Evolutionary conservation across 2,888 invertebrate species (phyloP).

Genomic region (Ellobium chinense): DNA sequence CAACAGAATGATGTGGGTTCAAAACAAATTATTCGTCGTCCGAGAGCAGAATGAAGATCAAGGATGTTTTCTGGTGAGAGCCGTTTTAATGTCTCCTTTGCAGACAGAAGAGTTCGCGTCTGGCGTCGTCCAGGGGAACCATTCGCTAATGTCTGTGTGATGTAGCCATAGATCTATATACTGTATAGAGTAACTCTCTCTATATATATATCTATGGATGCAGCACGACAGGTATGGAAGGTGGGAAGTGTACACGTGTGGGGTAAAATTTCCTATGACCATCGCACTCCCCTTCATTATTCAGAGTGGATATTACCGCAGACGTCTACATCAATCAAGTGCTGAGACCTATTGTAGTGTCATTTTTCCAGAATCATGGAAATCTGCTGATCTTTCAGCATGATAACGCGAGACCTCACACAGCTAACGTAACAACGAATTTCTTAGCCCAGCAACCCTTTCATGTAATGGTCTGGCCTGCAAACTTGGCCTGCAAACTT

Average conservation of each 20-base stretch:
- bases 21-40: not conserved
- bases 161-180: too few relatives aligned
- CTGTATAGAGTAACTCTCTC: too few relatives aligned
- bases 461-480: constrained; percentile 1
- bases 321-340: not conserved
- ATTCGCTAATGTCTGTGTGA: not conserved
- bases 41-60: not conserved
- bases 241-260: constrained; percentile 3
- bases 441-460: not conserved
- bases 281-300: constrained; percentile 1
- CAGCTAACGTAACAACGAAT: not conserved
- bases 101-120: not conserved
- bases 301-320: not conserved
- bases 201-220: too few relatives aligned
- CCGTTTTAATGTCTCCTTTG: not conserved
- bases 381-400: not conserved
- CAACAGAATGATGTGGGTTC: not conserved
- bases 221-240: constrained; percentile 16
- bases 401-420: not conserved
- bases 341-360: not conserved
- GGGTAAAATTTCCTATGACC: not conserved
- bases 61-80: not conserved
- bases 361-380: not conserved
- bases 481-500: not conserved
- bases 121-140: not conserved